A percentile compares a stretch with the other conserved stretches of the same genome.
phyloP scores from a whole-genome alignment of 2,888 invertebrate genomes.

The Synergus laeviventris region DNA sequence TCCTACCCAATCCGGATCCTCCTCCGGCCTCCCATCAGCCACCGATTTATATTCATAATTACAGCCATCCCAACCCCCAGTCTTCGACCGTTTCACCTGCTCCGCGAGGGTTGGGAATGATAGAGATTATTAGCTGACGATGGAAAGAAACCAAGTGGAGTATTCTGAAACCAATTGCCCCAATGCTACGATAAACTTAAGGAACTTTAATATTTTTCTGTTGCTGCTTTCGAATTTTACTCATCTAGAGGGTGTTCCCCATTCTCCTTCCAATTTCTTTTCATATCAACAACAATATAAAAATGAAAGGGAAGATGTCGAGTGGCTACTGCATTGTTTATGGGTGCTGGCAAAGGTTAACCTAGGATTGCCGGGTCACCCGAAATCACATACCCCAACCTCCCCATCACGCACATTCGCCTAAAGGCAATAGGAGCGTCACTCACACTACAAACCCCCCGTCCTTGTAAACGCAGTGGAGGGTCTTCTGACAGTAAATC shows the following conservation, averaged over 20 bases:
- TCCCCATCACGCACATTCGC: slow-evolving; percentile 48
- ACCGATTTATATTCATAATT: slow-evolving; percentile 74
- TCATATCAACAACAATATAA: background rate
- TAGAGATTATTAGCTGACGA: slow-evolving; percentile 68
- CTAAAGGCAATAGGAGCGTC: slow-evolving; percentile 50
- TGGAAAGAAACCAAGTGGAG: slow-evolving; percentile 60
- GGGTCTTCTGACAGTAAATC: slow-evolving; percentile 76
- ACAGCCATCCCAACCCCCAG: slow-evolving; percentile 55
- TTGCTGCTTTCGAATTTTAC: too few relatives aligned
- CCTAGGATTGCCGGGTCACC: slow-evolving; percentile 30
- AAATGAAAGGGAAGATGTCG: background rate
- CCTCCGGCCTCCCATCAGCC: slow-evolving; percentile 58
- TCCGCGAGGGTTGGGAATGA: slow-evolving; percentile 56
- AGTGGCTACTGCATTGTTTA: slow-evolving; percentile 6
- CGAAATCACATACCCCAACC: slow-evolving; percentile 36
- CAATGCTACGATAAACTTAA: slow-evolving; percentile 22
- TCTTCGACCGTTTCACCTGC: slow-evolving; percentile 61
- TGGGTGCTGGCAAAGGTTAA: slow-evolving; percentile 16
- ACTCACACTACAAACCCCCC: slow-evolving; percentile 55
- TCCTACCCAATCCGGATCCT: slow-evolving; percentile 51
- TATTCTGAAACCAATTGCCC: slow-evolving; percentile 47
- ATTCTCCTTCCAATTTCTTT: too few relatives aligned
- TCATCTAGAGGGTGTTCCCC: too few relatives aligned
- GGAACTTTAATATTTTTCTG: background rate
- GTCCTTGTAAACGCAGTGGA: slow-evolving; percentile 60